These are phyloP conservation scores for Saccostrea glomerata DNA, from an alignment of 1,140 invertebrate species.

Conservation along the genomic window DNA sequence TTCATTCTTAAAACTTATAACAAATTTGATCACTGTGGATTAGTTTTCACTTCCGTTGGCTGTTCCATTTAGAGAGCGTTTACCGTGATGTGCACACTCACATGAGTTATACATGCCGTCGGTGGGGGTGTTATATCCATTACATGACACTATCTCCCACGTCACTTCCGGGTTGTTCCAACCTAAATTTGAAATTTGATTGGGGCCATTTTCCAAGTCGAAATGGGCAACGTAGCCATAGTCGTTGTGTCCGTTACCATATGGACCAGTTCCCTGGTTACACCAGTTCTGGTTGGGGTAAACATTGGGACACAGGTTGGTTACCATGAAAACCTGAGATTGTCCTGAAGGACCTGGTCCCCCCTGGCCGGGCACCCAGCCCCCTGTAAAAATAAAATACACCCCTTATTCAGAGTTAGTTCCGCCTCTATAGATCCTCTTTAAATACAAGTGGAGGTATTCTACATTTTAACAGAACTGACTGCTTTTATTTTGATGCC, in stretches of 20 bases:
- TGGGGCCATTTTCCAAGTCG: constrained; percentile 65
- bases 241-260: constrained; percentile 47
- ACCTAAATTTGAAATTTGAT: constrained; percentile 53
- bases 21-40: too few relatives aligned
- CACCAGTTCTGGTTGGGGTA: constrained; percentile 66
- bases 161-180: constrained; percentile 71
- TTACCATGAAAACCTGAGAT: constrained; percentile 65
- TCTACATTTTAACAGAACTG: too few relatives aligned
- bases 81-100: too few relatives aligned
- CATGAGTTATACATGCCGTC: too few relatives aligned
- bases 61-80: too few relatives aligned
- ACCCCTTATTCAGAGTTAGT: too few relatives aligned
- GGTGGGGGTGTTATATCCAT: constrained; percentile 50
- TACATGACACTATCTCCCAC: constrained; percentile 63
- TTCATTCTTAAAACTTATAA: too few relatives aligned
- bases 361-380: constrained; percentile 61
- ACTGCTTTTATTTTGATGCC: too few relatives aligned
- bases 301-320: constrained; percentile 46
- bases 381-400: constrained; percentile 54
- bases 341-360: constrained; percentile 43
- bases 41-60: neutral
- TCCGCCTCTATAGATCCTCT: too few relatives aligned
- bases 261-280: constrained; percentile 51
- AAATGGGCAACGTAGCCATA: too few relatives aligned
- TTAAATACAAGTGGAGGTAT: too few relatives aligned